Evolutionary conservation across 2,113 vertebrate species (phyloP).

Genomic region (Hystrix cristata): DNA sequence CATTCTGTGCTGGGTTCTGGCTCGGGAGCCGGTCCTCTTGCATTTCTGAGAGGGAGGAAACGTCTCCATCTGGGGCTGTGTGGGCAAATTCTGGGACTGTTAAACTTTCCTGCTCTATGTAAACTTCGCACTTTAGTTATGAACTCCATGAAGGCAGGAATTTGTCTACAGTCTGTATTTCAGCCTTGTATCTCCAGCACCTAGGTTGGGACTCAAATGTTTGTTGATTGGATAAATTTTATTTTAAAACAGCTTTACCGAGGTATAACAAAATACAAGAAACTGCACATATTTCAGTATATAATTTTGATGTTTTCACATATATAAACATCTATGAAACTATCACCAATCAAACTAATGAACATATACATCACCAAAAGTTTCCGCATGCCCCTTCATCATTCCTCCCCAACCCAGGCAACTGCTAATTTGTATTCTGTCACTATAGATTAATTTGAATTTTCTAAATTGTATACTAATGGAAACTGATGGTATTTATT

Average conservation of each 20-base stretch:
- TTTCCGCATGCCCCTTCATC: background rate
- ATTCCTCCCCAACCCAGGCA: background rate
- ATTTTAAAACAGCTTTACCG: background rate
- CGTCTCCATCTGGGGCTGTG: background rate
- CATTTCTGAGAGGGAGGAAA: background rate
- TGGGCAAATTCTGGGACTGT: background rate
- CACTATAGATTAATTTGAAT: background rate
- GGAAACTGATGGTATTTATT: background rate
- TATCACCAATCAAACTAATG: background rate
- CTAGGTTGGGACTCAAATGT: background rate
- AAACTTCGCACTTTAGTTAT: background rate
- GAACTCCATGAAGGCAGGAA: background rate
- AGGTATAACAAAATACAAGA: background rate
- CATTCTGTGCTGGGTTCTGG: background rate
- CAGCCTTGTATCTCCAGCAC: background rate
- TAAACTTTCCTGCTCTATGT: background rate
- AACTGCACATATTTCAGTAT: background rate
- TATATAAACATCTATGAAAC: background rate
- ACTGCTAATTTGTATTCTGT: background rate
- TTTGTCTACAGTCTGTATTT: background rate
- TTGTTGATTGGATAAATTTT: background rate
- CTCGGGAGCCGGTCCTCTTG: background rate
- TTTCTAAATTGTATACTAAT: background rate
- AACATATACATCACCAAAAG: background rate
- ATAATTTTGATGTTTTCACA: background rate